Conservation (phyloP, 2,797 vertebrate species). For the Cottoperca gobio region DNA sequence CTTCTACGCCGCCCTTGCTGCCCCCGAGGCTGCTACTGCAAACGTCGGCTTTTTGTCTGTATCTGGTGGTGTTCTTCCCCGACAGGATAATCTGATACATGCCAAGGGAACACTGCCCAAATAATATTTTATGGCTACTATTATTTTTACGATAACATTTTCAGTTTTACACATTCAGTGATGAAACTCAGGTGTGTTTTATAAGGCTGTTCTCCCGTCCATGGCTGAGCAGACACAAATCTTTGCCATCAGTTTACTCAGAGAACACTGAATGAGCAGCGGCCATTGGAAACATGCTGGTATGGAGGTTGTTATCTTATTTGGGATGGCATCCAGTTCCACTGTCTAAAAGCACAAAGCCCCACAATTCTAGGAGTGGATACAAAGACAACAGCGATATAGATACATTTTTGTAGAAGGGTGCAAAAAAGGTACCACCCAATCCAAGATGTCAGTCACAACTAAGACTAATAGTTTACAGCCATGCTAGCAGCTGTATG, state of each 20-base stretch:
- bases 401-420: not conserved
- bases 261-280: not conserved
- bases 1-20: slow-evolving; percentile 65
- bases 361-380: not conserved
- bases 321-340: not conserved
- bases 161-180: slow-evolving; percentile 26
- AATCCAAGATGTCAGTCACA: too few relatives aligned
- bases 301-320: slow-evolving; percentile 3
- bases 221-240: slow-evolving; percentile 48
- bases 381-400: not conserved
- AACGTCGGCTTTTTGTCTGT: slow-evolving; percentile 39
- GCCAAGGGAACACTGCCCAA: not conserved
- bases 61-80: slow-evolving; percentile 34
- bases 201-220: slow-evolving; percentile 16
- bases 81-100: slow-evolving; percentile 29
- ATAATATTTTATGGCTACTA: slow-evolving; percentile 15
- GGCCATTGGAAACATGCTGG: not conserved
- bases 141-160: slow-evolving; percentile 28
- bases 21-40: slow-evolving; percentile 53
- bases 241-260: not conserved
- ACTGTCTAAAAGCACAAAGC: not conserved
- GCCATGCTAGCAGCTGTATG: not conserved
- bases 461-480: not conserved
- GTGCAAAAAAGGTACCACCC: not conserved
- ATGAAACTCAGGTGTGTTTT: slow-evolving; percentile 46